Conservation (phyloP, 2,888 invertebrate genomes). For the Dryobotodes eremita region DNA sequence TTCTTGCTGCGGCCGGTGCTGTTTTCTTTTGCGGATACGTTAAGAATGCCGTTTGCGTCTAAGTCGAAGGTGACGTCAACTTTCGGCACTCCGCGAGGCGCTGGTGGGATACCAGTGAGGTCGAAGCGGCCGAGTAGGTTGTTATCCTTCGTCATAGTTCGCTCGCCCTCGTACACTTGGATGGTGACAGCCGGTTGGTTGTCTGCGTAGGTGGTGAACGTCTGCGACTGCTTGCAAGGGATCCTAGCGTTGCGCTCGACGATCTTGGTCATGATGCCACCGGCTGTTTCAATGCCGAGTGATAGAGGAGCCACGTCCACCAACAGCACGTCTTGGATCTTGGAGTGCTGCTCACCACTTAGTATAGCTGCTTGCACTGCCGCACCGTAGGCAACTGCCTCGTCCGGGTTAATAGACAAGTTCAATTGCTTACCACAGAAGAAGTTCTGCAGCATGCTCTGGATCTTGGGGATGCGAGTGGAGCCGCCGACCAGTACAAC, state of each 20-base stretch:
- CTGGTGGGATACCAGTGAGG: constrained; percentile 93
- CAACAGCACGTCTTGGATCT: constrained; percentile 92
- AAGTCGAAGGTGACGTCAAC: constrained; percentile 94
- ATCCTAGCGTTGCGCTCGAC: constrained; percentile 93
- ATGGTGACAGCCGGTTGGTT: constrained; percentile 95
- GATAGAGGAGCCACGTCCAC: constrained; percentile 92
- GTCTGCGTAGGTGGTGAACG: constrained; percentile 95
- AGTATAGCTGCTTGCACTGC: constrained; percentile 94
- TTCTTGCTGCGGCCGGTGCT: constrained; percentile 93
- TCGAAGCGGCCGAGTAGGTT: constrained; percentile 92
- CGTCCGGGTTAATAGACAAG: constrained; percentile 94
- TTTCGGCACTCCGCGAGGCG: constrained; percentile 92
- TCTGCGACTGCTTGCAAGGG: constrained; percentile 93
- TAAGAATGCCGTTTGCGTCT: constrained; percentile 95
- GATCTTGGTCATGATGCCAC: constrained; percentile 94
- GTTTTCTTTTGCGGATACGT: constrained; percentile 95
- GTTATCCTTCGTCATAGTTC: constrained; percentile 95
- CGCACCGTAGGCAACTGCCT: constrained; percentile 95
- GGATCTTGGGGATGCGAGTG: constrained; percentile 95
- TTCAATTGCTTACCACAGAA: constrained; percentile 94
- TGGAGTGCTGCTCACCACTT: constrained; percentile 93
- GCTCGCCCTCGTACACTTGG: constrained; percentile 94
- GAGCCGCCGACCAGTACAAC: constrained; percentile 96
- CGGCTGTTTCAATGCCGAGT: constrained; percentile 94
- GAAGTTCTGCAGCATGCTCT: constrained; percentile 93